Evolutionary conservation across 1,140 invertebrate genomes (phyloP).

Genomic region (Drosophila lacertosa): DNA sequence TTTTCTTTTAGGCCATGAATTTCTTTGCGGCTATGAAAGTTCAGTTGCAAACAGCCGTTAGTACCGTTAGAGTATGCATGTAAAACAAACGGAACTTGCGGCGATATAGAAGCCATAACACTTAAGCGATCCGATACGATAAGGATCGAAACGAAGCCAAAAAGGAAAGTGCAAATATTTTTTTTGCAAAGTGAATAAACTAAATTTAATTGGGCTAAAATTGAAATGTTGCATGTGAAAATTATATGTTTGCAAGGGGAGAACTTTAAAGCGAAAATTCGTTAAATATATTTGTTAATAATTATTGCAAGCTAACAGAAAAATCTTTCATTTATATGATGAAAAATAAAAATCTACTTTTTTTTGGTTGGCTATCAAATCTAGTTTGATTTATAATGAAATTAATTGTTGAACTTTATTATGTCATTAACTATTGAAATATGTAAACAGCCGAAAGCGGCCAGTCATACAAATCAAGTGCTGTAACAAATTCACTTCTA

Average conservation of each 20-base stretch:
- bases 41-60: constrained; percentile 33
- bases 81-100: constrained; percentile 46
- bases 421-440: constrained; percentile 14
- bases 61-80: constrained; percentile 64
- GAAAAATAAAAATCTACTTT: too few species aligned
- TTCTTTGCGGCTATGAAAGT: constrained; percentile 70
- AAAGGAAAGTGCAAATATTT: constrained; percentile 14
- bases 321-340: too few species aligned
- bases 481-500: constrained; percentile 13
- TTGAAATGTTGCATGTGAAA: not conserved
- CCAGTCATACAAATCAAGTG: constrained; percentile 24
- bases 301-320: too few species aligned
- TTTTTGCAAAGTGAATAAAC: too few species aligned
- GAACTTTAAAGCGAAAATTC: too few species aligned
- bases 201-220: too few species aligned
- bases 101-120: constrained; percentile 28
- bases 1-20: constrained; percentile 20
- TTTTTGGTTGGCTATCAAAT: too few species aligned
- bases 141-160: constrained; percentile 1
- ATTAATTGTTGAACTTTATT: constrained; percentile 3
- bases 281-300: not conserved
- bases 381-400: not conserved
- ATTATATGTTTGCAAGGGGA: too few species aligned
- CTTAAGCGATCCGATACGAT: constrained; percentile 9
- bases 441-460: not conserved